phyloP scores from a whole-genome alignment of 1,140 invertebrate species.

The Diachasma alloeum region DNA sequence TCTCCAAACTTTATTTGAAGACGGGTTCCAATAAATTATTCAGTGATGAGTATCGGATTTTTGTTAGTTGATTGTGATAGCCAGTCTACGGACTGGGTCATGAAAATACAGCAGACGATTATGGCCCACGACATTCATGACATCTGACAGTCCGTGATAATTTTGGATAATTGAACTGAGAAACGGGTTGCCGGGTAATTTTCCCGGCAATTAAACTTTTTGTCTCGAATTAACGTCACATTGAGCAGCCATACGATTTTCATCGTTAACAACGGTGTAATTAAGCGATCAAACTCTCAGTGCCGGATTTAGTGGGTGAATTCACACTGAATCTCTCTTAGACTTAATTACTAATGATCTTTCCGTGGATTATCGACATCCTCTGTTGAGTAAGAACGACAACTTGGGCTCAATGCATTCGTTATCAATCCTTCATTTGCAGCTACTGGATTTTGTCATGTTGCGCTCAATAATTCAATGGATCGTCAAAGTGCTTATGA shows the following conservation, averaged over 20 bases:
- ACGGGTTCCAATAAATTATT: background rate
- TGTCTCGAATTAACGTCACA: background rate
- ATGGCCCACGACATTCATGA: background rate
- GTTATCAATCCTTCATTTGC: background rate
- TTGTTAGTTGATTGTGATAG: background rate
- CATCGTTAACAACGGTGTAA: background rate
- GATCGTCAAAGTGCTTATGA: background rate
- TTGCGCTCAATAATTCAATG: background rate
- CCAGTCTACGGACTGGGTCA: background rate
- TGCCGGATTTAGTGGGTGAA: background rate
- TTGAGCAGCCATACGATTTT: background rate
- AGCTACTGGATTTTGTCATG: background rate
- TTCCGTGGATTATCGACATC: background rate
- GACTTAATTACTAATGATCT: conserved; percentile 7
- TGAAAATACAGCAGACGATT: background rate
- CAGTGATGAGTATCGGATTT: no score
- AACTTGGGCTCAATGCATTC: background rate
- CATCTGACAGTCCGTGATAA: background rate
- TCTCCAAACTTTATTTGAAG: background rate
- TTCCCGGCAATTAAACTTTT: background rate
- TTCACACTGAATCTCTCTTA: conserved; percentile 1
- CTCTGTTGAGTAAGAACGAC: background rate
- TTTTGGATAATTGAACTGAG: background rate
- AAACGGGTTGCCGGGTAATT: background rate
- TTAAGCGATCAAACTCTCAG: background rate